Percentiles rank a stretch among this genome's conserved stretches.
phyloP scores from a whole-genome alignment of 2,888 invertebrate species.

The Lithophane leautieri region DNA sequence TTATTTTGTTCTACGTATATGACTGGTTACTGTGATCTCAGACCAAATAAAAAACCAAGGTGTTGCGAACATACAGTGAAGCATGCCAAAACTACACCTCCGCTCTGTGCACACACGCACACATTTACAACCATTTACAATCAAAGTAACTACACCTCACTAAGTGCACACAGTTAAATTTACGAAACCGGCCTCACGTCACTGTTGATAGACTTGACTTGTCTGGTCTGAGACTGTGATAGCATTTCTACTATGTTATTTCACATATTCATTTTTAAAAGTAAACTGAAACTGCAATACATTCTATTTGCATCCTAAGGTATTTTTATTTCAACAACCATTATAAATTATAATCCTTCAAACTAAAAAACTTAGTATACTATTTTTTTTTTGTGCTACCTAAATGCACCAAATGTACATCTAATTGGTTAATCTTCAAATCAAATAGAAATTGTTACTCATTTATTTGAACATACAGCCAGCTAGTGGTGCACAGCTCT shows the following conservation, averaged over 20 bases:
- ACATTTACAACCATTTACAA: no score
- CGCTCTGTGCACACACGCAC: no score
- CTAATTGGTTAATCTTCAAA: not conserved
- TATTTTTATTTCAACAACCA: slow-evolving; percentile 4
- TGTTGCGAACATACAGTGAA: no score
- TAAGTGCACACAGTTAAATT: no score
- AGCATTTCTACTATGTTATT: not conserved
- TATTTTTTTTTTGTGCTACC: not conserved
- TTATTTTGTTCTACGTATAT: not conserved
- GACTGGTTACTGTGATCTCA: no score
- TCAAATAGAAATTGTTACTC: not conserved
- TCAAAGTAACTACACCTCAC: no score
- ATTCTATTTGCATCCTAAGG: no score
- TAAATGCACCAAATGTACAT: not conserved
- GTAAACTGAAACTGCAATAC: not conserved
- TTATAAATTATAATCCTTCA: not conserved
- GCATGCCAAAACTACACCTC: no score
- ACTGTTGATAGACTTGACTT: no score
- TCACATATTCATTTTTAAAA: not conserved
- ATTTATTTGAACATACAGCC: not conserved
- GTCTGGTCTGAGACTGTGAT: no score
- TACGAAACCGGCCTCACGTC: no score
- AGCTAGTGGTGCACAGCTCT: not conserved
- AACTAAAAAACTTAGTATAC: not conserved
- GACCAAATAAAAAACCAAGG: no score